Conservation (phyloP, 2,888 invertebrate species). For the Epirrita christyi region DNA sequence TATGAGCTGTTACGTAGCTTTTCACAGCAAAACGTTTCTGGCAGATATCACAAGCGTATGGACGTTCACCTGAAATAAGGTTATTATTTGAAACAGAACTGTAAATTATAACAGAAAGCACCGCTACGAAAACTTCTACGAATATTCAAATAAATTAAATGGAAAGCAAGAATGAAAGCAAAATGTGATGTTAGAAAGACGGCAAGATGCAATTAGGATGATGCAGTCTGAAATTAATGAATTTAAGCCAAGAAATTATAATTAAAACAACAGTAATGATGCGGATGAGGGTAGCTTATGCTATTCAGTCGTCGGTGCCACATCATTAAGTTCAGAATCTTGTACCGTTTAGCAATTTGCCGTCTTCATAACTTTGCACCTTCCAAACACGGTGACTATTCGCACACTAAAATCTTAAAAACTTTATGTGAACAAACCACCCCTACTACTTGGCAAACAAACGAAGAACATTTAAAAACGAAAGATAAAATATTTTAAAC, state of each 20-base stretch:
- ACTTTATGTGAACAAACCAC: conserved; percentile 18
- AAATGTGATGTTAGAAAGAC: conserved; percentile 79
- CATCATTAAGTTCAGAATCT: conserved; percentile 67
- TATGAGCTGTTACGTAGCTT: conserved; percentile 92
- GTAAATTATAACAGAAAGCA: neutral
- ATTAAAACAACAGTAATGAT: conserved; percentile 68
- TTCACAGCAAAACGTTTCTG: conserved; percentile 92
- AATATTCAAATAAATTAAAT: conserved; percentile 38
- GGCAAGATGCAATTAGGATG: conserved; percentile 82
- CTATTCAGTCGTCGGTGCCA: conserved; percentile 76
- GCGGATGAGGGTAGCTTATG: conserved; percentile 60
- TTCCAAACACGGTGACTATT: conserved; percentile 30
- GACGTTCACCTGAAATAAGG: conserved; percentile 86
- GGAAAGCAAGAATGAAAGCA: conserved; percentile 61
- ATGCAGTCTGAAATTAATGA: conserved; percentile 76
- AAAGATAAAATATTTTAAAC: neutral
- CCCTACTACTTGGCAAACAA: conserved; percentile 31
- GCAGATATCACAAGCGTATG: conserved; percentile 92
- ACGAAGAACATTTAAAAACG: conserved; percentile 43
- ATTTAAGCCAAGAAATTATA: conserved; percentile 70
- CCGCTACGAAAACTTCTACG: neutral
- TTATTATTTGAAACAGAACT: conserved; percentile 1
- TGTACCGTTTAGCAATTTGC: conserved; percentile 76
- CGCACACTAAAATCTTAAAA: conserved; percentile 24
- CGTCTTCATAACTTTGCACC: conserved; percentile 71